Conservation (phyloP, 2,797 vertebrate species). For the Gymnocypris eckloni region DNA sequence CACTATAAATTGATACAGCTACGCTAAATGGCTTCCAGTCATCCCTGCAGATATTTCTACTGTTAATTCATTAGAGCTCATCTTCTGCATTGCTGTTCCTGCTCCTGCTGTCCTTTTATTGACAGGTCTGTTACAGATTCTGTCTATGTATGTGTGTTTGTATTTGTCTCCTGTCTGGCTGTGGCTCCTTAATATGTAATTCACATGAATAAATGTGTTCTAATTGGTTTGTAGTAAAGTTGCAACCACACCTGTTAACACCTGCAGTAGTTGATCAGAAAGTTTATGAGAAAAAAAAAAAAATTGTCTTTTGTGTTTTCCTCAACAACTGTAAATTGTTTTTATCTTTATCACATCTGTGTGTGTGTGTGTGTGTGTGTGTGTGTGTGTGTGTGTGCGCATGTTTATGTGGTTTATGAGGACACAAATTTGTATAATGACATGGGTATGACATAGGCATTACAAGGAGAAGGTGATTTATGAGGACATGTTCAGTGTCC, state of each 20-base stretch:
- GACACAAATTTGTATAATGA: no score
- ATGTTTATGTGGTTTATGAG: no score
- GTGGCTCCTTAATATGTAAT: slow-evolving; percentile 19
- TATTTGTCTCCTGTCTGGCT: slow-evolving; percentile 46
- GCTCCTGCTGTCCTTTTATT: slow-evolving; percentile 13
- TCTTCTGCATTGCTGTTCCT: neutral
- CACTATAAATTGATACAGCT: neutral
- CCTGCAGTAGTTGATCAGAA: neutral
- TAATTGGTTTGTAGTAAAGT: neutral
- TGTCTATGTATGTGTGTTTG: neutral
- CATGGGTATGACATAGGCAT: no score
- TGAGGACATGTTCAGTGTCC: no score
- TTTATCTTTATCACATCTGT: no score
- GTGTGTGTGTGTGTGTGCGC: neutral
- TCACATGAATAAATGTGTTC: neutral
- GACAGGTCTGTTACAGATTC: slow-evolving; percentile 43
- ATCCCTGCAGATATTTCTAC: slow-evolving; percentile 1
- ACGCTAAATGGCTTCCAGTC: neutral
- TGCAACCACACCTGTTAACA: neutral
- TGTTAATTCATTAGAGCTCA: slow-evolving; percentile 3
- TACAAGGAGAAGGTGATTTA: no score
- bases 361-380: no score
- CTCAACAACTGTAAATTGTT: neutral
- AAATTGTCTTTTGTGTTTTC: neutral
- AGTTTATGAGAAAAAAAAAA: neutral